Evolutionary conservation across 2,113 vertebrate genomes (phyloP).

Genomic region (Leuciscus idus): DNA sequence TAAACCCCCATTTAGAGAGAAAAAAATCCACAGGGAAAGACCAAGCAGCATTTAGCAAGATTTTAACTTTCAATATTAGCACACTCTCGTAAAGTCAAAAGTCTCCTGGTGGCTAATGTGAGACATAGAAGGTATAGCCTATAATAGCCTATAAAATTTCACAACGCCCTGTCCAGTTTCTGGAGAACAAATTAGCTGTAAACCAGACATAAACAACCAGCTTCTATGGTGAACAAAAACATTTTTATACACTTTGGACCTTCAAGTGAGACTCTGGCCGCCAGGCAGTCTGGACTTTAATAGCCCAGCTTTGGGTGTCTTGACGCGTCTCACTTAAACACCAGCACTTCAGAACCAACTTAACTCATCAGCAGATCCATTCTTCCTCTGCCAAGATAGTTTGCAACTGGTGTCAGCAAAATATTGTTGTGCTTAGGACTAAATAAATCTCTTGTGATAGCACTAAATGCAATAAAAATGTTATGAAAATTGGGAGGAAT

Average conservation of each 20-base stretch:
- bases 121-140: not conserved
- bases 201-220: conserved; percentile 64
- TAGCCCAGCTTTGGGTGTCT: conserved; percentile 41
- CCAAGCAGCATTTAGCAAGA: not conserved
- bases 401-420: not conserved
- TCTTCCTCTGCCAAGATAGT: not conserved
- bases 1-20: conserved; percentile 48
- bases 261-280: conserved; percentile 59
- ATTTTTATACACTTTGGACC: conserved; percentile 68
- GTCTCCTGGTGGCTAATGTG: not conserved
- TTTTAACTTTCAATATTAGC: not conserved
- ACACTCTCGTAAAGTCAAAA: not conserved
- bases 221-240: conserved; percentile 62
- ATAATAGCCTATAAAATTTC: conserved; percentile 60
- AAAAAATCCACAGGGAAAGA: not conserved
- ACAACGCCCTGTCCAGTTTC: conserved; percentile 55
- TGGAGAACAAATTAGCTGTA: conserved; percentile 63
- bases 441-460: not conserved
- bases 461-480: not conserved
- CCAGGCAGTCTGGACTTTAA: conserved; percentile 58
- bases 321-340: conserved; percentile 14
- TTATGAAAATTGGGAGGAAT: not conserved
- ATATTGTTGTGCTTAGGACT: not conserved
- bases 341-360: conserved; percentile 17
- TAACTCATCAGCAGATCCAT: conserved; percentile 24